A percentile compares a stretch with the other conserved stretches of the same genome.
phyloP scores from a whole-genome alignment of 1,140 invertebrate genomes.

The Drosophila nikananu region DNA sequence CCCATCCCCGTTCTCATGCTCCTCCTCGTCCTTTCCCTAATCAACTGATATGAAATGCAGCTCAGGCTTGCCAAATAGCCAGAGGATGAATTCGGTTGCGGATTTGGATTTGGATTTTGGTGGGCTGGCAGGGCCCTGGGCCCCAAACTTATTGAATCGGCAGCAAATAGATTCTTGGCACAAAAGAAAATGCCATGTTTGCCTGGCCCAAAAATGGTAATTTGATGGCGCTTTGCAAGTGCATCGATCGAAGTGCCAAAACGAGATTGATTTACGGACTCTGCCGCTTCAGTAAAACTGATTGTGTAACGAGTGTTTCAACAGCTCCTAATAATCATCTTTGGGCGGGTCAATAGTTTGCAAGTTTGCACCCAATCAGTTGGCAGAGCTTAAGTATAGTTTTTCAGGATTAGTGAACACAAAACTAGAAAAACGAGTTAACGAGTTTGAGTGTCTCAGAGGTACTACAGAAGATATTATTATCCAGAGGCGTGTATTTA shows the following conservation, averaged over 20 bases:
- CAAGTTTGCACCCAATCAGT: slow-evolving; percentile 21
- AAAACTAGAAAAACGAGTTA: background rate
- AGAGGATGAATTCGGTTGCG: background rate
- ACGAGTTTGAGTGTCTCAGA: too few relatives aligned
- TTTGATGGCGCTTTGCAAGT: slow-evolving; percentile 40
- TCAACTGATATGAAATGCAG: slow-evolving; percentile 71
- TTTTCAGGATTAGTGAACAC: background rate
- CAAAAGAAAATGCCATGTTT: slow-evolving; percentile 35
- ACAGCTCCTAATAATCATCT: slow-evolving; percentile 13
- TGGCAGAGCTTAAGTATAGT: background rate
- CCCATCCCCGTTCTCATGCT: background rate
- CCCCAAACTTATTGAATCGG: slow-evolving; percentile 56
- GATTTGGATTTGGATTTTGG: slow-evolving; percentile 8
- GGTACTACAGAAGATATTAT: background rate
- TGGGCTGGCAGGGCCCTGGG: slow-evolving; percentile 11
- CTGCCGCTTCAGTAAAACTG: background rate
- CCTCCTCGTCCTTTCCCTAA: slow-evolving; percentile 45
- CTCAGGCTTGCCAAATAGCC: slow-evolving; percentile 54
- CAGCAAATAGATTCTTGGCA: slow-evolving; percentile 39
- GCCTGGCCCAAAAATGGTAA: slow-evolving; percentile 45
- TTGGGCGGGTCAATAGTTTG: slow-evolving; percentile 5
- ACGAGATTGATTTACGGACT: slow-evolving; percentile 40
- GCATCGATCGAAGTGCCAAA: slow-evolving; percentile 42
- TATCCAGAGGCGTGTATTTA: background rate
- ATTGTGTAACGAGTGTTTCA: slow-evolving; percentile 39